Base-by-base conservation (phyloP, 2,888 invertebrate species). In the Latrodectus hesperus region DNA sequence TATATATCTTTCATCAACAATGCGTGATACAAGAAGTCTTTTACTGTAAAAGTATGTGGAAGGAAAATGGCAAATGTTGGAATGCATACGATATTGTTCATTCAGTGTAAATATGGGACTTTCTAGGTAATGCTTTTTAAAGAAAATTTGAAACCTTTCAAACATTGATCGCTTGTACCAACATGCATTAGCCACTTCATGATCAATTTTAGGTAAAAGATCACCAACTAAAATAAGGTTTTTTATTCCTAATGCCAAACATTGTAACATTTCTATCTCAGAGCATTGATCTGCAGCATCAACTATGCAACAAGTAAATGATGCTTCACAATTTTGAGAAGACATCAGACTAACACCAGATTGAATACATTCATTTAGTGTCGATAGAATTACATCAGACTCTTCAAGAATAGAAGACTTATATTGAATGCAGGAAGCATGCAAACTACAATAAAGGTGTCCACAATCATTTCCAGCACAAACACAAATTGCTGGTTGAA, bases 201-300 rank as follows among this genome's bases (percentile, higher is more conserved):
- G 96, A 89, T 95, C 92, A 77, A 96, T 95, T 38, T 95, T 96
- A 0, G 96, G 97, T 49, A 72, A n/a, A 1, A 96, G 96, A 93
- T 98, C 98, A 0, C 98, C 98, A 51, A 98, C 95, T 89, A 98
- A 93, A 55, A 97, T 94, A 73, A 98, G 92, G 77, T 95, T 95
- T 12, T 17, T 53, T 8, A 78, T 17, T 16, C 68, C 53, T 14
- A 78, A 70, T 10, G 51, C 9, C 9, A 78, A 51, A 11, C 52
- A 52, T 53, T 78, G 70, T 11, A 78, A 22, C 55, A 78, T 22
- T 68, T 78, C 70, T 0, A 96, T 94, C 92, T 98, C 98, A 65
- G 94, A 95, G 90, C 96, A 96, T 91, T 97, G 97, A 0, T 96
- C 96, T 22, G 98, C 97, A 93, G 98, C 96, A 92, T 97, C 97